Base-by-base conservation (phyloP, 2,888 invertebrate species). In the Mesochorus sp. region DNA sequence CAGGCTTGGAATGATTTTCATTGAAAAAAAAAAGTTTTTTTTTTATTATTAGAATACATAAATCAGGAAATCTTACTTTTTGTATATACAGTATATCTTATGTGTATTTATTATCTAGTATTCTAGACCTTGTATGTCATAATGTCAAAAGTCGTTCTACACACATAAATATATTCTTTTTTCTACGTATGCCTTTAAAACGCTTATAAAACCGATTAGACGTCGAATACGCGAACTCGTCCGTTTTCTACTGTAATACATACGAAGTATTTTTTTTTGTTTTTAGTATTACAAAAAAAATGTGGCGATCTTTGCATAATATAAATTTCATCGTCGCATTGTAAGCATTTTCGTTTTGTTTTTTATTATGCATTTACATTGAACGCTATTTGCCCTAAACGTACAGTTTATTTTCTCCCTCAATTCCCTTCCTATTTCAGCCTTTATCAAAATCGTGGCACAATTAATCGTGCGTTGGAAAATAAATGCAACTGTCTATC, bases 261-360 rank as follows among this genome's bases (percentile, higher is more conserved):
- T 53, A 51, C 28, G 8, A 34, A 8, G 12, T 14, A 34, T 21
- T 59, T 55, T 31, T 49, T 49, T 8, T 57, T 57, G 31, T 57
- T 24, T 26, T 10, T 17, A 1, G 44, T 44, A 44, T 6, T n/a
- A 67, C 28, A 28, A 17, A 17, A 59, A 68, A 72, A 55, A 68
- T 12, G n/a, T 57, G 19, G 53, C 31, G 61, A 70, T 70, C 62
- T 31, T 51, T 24, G 64, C 70, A 28, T 24, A 28, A 66, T 34
- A 77, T 39, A 67, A 53, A 70, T 12, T 73, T 64, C 64, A 68
- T 73, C 68, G 49, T 59, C 64, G 19, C 51, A 64, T 78, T 74
- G 74, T 78, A 66, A 74, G 74, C 78, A 78, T 78, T 70, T 64
- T 64, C 19, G 8, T 42, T 34, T 57, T 57, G 17, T 57, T 34